A percentile compares a stretch with the other conserved stretches of the same genome.
Evolutionary conservation across 2,888 invertebrate genomes (phyloP).

Genomic region (Acanthosepion esculentum): DNA sequence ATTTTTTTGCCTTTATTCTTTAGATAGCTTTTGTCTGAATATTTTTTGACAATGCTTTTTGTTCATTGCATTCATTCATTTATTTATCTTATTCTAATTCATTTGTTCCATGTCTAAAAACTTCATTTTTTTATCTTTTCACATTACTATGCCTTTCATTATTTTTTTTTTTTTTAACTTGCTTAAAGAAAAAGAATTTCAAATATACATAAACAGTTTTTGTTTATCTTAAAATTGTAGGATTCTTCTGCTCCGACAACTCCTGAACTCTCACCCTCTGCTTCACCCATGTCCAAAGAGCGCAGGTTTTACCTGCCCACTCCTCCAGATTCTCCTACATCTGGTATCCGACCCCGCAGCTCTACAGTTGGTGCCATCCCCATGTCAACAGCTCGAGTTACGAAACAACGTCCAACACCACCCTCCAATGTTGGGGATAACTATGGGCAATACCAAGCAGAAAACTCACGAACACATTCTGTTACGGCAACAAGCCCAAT

Average conservation of each 20-base stretch:
- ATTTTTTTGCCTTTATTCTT: no score
- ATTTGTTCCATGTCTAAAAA: no score
- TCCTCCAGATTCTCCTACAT: conserved; percentile 60
- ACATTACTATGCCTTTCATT: no score
- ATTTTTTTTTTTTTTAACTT: no score
- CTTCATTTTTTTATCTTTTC: no score
- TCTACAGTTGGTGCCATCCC: conserved; percentile 67
- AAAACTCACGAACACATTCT: conserved; percentile 51
- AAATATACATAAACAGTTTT: neutral
- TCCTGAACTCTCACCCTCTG: conserved; percentile 66
- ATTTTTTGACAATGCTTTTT: no score
- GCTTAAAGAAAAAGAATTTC: no score
- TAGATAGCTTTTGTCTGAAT: no score
- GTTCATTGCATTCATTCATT: no score
- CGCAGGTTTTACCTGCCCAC: conserved; percentile 63
- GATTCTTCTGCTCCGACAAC: conserved; percentile 64
- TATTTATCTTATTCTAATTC: no score
- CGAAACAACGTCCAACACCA: conserved; percentile 51
- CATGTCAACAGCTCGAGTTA: conserved; percentile 52
- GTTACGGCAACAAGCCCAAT: conserved; percentile 71
- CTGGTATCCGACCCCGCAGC: conserved; percentile 61
- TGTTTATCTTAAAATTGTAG: conserved; percentile 52
- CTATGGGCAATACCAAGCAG: conserved; percentile 53
- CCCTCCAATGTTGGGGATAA: conserved; percentile 51
- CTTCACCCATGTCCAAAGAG: conserved; percentile 62